A percentile compares a stretch with the other conserved stretches of the same genome.
phyloP scores from a whole-genome alignment of 2,888 invertebrate genomes.

The Desoria tigrina region DNA sequence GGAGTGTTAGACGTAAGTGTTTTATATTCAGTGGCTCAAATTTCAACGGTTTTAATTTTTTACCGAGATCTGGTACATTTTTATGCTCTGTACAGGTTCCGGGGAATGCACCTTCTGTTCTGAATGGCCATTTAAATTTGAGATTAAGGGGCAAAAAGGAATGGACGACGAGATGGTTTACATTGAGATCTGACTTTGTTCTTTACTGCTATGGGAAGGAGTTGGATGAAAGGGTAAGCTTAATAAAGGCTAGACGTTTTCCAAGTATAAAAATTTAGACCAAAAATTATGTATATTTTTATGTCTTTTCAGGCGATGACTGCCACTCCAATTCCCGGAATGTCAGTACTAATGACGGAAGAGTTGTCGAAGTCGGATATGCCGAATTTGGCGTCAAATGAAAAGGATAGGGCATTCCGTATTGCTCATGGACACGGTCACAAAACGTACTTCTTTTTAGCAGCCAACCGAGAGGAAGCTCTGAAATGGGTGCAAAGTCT shows the following conservation, averaged over 20 bases:
- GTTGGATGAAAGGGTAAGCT: constrained; percentile 45
- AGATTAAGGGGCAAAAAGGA: constrained; percentile 59
- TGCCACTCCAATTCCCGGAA: constrained; percentile 65
- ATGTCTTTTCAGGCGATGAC: constrained; percentile 60
- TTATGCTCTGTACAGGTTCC: constrained; percentile 57
- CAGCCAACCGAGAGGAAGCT: constrained; percentile 42
- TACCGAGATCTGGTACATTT: too few relatives aligned
- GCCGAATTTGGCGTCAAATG: constrained; percentile 34
- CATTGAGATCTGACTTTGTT: constrained; percentile 63
- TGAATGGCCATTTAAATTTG: constrained; percentile 60
- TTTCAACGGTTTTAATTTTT: neutral
- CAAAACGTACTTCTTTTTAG: constrained; percentile 49
- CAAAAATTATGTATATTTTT: too few relatives aligned
- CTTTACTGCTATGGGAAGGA: constrained; percentile 58
- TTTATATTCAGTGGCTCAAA: too few relatives aligned
- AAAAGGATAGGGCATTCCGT: constrained; percentile 49
- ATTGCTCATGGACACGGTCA: constrained; percentile 50
- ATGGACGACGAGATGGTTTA: constrained; percentile 63
- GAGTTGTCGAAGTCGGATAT: constrained; percentile 48
- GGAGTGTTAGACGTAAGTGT: constrained; percentile 51
- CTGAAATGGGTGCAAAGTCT: constrained; percentile 46
- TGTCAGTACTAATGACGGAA: constrained; percentile 59
- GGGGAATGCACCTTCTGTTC: constrained; percentile 60
- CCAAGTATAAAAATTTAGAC: too few relatives aligned
- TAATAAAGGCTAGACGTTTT: neutral